Conservation (phyloP, 2,888 invertebrate genomes). For the Leptura quadrifasciata region DNA sequence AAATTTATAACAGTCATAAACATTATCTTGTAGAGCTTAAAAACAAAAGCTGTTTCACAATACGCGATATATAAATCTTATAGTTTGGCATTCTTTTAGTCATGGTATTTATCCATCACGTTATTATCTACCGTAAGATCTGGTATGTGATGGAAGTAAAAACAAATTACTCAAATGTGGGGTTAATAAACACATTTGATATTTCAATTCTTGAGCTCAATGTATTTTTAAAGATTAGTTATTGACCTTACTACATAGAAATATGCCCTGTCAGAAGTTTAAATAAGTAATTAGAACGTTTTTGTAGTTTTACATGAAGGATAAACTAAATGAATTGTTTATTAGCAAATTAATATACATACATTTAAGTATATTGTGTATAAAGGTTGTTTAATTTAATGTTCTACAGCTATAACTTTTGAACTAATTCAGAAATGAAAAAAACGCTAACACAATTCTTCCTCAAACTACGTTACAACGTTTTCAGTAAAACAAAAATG, state of each 20-base stretch:
- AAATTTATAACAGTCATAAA: not conserved
- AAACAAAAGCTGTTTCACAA: constrained; percentile 13
- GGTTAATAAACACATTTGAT: not conserved
- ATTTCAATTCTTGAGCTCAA: not conserved
- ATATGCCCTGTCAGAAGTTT: not conserved
- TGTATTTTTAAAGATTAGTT: not conserved
- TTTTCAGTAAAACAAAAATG: too few species aligned
- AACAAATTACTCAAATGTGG: not conserved
- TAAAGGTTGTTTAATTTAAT: too few species aligned
- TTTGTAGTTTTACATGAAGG: constrained; percentile 13
- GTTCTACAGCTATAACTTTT: too few species aligned
- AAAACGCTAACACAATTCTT: too few species aligned
- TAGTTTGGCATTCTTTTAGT: not conserved
- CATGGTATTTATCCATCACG: not conserved
- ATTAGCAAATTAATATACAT: too few species aligned
- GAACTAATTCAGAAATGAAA: too few species aligned
- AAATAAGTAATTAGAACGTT: not conserved
- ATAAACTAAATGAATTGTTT: constrained; percentile 10
- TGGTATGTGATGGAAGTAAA: not conserved
- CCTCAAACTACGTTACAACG: too few species aligned
- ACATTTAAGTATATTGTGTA: too few species aligned
- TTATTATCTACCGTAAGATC: constrained; percentile 13
- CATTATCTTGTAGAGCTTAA: constrained; percentile 7
- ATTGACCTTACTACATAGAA: not conserved
- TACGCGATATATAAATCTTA: not conserved